Evolutionary conservation across 2,888 invertebrate genomes (phyloP), one percentile per base, ranked within the genome.

Genomic region (Mythimna pallens): DNA sequence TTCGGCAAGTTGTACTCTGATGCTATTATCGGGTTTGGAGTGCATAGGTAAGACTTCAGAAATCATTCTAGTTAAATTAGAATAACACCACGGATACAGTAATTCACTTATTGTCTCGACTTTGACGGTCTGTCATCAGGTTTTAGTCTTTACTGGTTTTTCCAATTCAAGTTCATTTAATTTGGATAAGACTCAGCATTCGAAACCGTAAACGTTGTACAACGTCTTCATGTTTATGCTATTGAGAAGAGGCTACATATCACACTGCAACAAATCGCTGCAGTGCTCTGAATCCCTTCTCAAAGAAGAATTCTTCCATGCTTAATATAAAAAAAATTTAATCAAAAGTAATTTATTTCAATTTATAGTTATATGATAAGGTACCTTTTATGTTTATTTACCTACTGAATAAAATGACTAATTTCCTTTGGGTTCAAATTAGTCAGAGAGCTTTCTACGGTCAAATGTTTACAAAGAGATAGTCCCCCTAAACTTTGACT

Each of bases 11-110:
- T 92, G 5, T 92, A 92, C 61, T 89, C 85, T n/a, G 92, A 92
- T 34, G 87, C 91, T 9, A 74, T 91, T 3, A 90, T 91, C 30
- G 92, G 91, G 0, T 92, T 90, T 59, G 89, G 91, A 0, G 96
- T 96, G 1, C 97, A 98, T 88, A 96, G 92, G 93, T 92, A 54
- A 79, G 76, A n/a, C n/a, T 52, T n/a, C n/a, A 52, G 17, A 54
- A 20, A n/a, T 14, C 8, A 10, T 54, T 50, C 20, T 50, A 20
- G 50, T 50, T 7, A 50, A 50, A 50, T 17, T 52, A 52, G 0
- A 9, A 0, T 20, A 52, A n/a, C 8, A 8, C 5, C 50, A 52
- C n/a, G 20, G 17, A 47, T 47, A 47, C 17, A 47, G 17, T 47
- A 17, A 47, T 47, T 47, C 6, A 12, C 3, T 40, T 4, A 43